Evolutionary conservation across 1,140 invertebrate species (phyloP).

Genomic region (Doryteuthis pealeii): DNA sequence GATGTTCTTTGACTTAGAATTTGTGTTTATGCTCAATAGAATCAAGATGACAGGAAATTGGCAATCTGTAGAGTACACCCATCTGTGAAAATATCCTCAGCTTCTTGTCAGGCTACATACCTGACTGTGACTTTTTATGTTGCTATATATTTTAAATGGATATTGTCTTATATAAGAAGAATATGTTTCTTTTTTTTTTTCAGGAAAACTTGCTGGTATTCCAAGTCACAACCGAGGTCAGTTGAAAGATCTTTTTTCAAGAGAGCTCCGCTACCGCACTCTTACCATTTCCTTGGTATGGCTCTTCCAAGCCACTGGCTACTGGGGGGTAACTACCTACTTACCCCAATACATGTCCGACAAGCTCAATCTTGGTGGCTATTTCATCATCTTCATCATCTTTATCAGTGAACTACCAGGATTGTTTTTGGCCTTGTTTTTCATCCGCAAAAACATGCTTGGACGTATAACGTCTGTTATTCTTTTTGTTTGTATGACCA

Average conservation of each 20-base stretch:
- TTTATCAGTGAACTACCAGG: slow-evolving; percentile 54
- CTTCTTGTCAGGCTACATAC: background rate
- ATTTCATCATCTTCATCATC: slow-evolving; percentile 51
- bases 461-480: slow-evolving; percentile 47
- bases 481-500: slow-evolving; percentile 42
- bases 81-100: background rate
- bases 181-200: slow-evolving; percentile 24
- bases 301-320: slow-evolving; percentile 49
- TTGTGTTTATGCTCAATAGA: slow-evolving; percentile 35
- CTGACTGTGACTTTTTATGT: no score
- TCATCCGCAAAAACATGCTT: slow-evolving; percentile 44
- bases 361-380: slow-evolving; percentile 39
- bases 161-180: no score
- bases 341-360: slow-evolving; percentile 47
- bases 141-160: no score
- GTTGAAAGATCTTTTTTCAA: slow-evolving; percentile 39
- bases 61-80: slow-evolving; percentile 12
- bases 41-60: slow-evolving; percentile 40
- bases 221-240: slow-evolving; percentile 31
- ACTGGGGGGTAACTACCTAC: slow-evolving; percentile 51
- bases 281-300: slow-evolving; percentile 37
- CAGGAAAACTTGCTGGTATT: slow-evolving; percentile 39
- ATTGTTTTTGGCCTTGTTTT: slow-evolving; percentile 44
- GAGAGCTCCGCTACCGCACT: slow-evolving; percentile 29
- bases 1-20: slow-evolving; percentile 41